phyloP scores from a whole-genome alignment of 2,113 vertebrate species.

The Tylochromis polylepis region DNA sequence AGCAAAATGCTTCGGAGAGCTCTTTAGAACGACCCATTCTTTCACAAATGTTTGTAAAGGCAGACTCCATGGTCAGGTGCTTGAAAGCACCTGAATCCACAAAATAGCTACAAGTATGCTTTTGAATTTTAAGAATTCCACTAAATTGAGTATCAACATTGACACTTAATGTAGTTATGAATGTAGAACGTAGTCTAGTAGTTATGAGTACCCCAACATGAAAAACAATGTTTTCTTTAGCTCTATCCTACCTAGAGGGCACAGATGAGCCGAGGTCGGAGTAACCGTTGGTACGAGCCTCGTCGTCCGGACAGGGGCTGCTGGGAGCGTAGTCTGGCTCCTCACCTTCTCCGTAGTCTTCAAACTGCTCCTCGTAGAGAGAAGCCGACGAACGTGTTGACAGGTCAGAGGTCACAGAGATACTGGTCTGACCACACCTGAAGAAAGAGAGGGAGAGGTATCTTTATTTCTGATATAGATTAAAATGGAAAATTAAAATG shows the following conservation, averaged over 20 bases:
- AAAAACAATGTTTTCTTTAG: background rate
- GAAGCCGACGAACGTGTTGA: constrained; percentile 90
- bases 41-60: background rate
- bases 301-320: constrained; percentile 90
- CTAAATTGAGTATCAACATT: background rate
- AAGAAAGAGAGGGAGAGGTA: background rate
- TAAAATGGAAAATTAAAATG: background rate
- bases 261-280: constrained; percentile 95
- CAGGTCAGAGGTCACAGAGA: constrained; percentile 85
- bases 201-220: background rate
- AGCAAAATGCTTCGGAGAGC: background rate
- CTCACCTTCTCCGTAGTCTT: constrained; percentile 94
- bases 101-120: background rate
- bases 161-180: background rate
- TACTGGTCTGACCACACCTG: constrained; percentile 80
- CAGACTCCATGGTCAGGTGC: background rate
- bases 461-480: background rate
- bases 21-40: background rate
- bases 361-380: constrained; percentile 95
- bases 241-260: constrained; percentile 82
- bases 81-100: background rate
- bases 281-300: constrained; percentile 85
- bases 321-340: constrained; percentile 88
- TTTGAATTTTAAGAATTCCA: background rate
- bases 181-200: background rate